Evolutionary conservation across 2,888 invertebrate species (phyloP), one percentile per base, ranked within the genome.

Genomic region (Sinodicranocentrus sp.): DNA sequence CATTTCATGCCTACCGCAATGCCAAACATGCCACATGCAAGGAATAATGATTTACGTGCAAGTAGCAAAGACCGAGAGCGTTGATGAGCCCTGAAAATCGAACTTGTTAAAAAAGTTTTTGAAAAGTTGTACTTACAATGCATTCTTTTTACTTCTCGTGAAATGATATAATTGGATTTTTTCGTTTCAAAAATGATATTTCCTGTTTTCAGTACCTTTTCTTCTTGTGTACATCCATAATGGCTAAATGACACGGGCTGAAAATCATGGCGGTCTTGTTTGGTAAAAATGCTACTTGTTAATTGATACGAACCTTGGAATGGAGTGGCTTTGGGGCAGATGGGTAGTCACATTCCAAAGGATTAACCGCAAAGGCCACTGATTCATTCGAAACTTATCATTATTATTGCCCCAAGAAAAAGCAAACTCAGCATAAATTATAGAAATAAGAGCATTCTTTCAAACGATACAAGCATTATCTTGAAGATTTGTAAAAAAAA

Each of bases 251-350:
- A 78, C 78, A 78, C 70, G 70, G 70, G 63, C 59, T 71, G 39
- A 26, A 59, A 70, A 75, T 71, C 84, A 80, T 57, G 84, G 84
- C 84, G 84, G 84, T 80, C 84, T 84, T 79, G 57, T 71, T 72
- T 65, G 71, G 72, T 72, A 79, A 57, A 78, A 48, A 59, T 61
- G 75, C 43, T 76, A 84, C 80, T 84, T 80, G 84, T 80, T 84
- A 84, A 84, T 84, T 84, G 84, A 54, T 28, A 57, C 48, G 68
- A 71, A 54, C 52, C 23, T 23, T 26, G 43, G 28, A 13, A 61
- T 10, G n/a, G 15, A 57, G 57, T 43, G 21, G 19, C 23, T 23
- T 23, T 15, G 44, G 13, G 19, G 28, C 1, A 28, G 63, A 48
- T 71, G 71, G 79, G 71, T 79, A 71, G 79, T 23, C 23, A 48